A percentile compares a stretch with the other conserved stretches of the same genome.
Conservation (phyloP, 2,888 invertebrate species). For the Tetheella fluctuosa region DNA sequence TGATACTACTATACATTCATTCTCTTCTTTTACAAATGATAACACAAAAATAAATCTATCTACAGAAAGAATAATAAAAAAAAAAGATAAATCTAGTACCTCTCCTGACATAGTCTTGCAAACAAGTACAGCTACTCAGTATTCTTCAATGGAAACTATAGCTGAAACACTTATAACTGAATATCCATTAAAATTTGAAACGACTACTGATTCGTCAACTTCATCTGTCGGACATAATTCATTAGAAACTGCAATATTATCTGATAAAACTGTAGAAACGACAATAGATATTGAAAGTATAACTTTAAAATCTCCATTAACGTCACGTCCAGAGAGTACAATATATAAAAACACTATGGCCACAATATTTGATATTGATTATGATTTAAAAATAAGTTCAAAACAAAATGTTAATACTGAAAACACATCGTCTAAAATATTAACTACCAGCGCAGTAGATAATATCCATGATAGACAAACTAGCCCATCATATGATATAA, state of each 20-base stretch:
- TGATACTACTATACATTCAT: background rate
- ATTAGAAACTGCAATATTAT: background rate
- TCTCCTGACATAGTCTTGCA: background rate
- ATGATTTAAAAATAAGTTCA: background rate
- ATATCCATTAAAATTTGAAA: background rate
- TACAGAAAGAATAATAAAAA: background rate
- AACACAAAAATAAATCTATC: background rate
- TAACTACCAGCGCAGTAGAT: background rate
- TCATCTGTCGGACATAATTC: background rate
- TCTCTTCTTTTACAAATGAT: background rate
- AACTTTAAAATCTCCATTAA: slow-evolving; percentile 1
- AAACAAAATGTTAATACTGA: background rate
- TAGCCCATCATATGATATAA: background rate
- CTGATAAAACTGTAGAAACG: background rate
- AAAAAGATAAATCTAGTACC: background rate
- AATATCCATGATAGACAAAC: background rate
- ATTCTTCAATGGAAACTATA: background rate
- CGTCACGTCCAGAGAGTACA: background rate
- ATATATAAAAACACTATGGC: background rate
- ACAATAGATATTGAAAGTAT: background rate
- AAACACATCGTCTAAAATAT: background rate
- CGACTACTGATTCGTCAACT: background rate
- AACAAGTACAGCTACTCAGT: background rate
- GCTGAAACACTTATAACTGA: background rate
- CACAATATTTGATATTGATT: background rate